Percentiles rank a stretch among this genome's conserved stretches.
These are phyloP conservation scores for Cataglyphis hispanica DNA, from an alignment of 1,140 invertebrate species.

Conservation along the genomic window DNA sequence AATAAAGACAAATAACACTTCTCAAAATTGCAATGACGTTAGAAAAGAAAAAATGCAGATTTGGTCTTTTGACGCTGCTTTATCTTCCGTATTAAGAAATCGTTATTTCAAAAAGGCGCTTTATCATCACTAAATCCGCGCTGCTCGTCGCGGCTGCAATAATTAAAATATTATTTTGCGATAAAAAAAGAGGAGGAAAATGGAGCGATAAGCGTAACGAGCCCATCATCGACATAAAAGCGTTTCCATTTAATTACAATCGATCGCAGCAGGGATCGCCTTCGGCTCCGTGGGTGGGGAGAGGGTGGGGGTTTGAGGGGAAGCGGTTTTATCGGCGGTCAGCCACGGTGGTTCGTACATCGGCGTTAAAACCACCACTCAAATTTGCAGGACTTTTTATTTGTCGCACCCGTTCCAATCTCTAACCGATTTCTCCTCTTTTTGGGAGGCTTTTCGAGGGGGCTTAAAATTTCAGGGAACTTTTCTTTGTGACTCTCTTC, in stretches of 20 bases:
- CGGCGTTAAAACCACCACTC: constrained; percentile 75
- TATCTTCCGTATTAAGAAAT: constrained; percentile 29
- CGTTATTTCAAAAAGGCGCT: neutral
- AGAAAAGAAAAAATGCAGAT: neutral
- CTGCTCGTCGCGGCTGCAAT: constrained; percentile 10
- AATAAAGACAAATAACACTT: neutral
- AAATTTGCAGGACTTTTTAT: constrained; percentile 76
- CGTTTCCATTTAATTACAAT: constrained; percentile 76
- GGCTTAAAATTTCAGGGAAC: constrained; percentile 66
- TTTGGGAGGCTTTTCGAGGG: constrained; percentile 9
- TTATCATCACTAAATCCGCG: constrained; percentile 40
- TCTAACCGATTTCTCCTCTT: constrained; percentile 10
- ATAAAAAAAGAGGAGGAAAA: constrained; percentile 59
- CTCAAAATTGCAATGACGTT: neutral
- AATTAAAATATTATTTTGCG: constrained; percentile 66
- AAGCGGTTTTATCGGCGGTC: constrained; percentile 72
- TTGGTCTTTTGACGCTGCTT: constrained; percentile 6
- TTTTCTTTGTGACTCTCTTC: constrained; percentile 15
- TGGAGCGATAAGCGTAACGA: constrained; percentile 27
- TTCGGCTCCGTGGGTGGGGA: constrained; percentile 24
- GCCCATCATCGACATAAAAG: constrained; percentile 59
- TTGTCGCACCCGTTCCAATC: constrained; percentile 19
- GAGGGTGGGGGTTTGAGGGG: neutral
- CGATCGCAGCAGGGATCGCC: constrained; percentile 68
- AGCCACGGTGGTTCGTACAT: constrained; percentile 61